Evolutionary conservation across 2,888 invertebrate species (phyloP).

Genomic region (Parnassius apollo): DNA sequence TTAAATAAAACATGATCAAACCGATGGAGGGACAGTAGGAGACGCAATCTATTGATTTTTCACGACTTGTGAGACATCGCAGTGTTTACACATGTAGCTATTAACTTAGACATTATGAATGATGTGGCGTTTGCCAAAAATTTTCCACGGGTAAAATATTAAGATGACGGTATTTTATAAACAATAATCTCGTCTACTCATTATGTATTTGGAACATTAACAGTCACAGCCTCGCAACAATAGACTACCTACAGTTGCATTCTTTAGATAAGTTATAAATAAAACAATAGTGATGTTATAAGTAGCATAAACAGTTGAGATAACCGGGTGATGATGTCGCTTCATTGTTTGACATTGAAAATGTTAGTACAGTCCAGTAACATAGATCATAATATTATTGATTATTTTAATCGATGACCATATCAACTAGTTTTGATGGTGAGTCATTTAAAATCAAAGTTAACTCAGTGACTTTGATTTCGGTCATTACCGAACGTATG

Average conservation of each 20-base stretch:
- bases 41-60: slow-evolving; percentile 35
- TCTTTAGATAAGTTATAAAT: slow-evolving; percentile 8
- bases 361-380: not conserved
- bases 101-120: not conserved
- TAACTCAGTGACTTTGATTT: slow-evolving; percentile 30
- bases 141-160: not conserved
- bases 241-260: slow-evolving; percentile 9
- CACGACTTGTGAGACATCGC: slow-evolving; percentile 33
- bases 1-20: slow-evolving; percentile 1
- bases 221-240: slow-evolving; percentile 9
- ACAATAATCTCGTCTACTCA: slow-evolving; percentile 1
- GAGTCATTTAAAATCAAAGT: slow-evolving; percentile 41
- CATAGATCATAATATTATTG: not conserved
- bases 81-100: slow-evolving; percentile 36
- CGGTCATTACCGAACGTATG: slow-evolving; percentile 36
- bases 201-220: slow-evolving; percentile 8
- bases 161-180: slow-evolving; percentile 11
- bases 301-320: not conserved
- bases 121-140: not conserved
- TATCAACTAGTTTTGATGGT: slow-evolving; percentile 26
- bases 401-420: not conserved
- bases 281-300: slow-evolving; percentile 1
- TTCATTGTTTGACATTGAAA: not conserved
- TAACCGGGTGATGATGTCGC: not conserved
- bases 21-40: slow-evolving; percentile 6